Conservation (phyloP, 2,888 invertebrate species). For the Eristalinus aeneus region DNA sequence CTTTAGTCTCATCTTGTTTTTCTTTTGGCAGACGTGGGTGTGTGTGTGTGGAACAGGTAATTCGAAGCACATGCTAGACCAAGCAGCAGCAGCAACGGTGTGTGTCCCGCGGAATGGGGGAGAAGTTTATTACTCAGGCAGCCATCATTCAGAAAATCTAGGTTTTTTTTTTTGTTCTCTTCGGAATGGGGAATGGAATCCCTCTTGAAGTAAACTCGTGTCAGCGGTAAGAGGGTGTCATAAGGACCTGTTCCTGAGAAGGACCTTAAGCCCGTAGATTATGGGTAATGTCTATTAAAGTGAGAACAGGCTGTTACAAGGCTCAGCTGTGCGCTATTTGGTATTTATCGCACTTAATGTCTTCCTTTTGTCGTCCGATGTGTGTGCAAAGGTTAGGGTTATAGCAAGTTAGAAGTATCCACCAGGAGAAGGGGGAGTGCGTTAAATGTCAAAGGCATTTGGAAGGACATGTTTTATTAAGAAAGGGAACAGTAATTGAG, state of each 20-base stretch:
- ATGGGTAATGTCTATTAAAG: conserved; percentile 61
- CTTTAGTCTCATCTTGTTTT: conserved; percentile 13
- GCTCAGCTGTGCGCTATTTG: conserved; percentile 33
- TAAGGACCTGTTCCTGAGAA: conserved; percentile 33
- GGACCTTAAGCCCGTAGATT: conserved; percentile 62
- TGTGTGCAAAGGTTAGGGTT: conserved; percentile 14
- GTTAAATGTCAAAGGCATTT: no score
- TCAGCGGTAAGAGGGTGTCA: conserved; percentile 1
- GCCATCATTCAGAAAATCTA: conserved; percentile 57
- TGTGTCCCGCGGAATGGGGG: neutral
- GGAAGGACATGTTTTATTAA: no score
- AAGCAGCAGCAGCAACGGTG: conserved; percentile 14
- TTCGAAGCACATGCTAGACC: conserved; percentile 66
- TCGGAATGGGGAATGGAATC: neutral
- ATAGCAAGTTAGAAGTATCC: conserved; percentile 1
- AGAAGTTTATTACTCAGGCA: conserved; percentile 55
- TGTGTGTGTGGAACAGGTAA: conserved; percentile 53
- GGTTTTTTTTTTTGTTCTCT: conserved; percentile 11
- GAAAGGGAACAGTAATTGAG: no score
- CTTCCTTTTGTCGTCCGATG: conserved; percentile 19
- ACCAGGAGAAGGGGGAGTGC: no score
- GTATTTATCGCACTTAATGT: conserved; percentile 65
- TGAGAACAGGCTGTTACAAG: conserved; percentile 59
- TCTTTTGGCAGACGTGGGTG: neutral
- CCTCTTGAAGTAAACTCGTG: neutral